These are phyloP conservation scores for Cotesia typhae DNA, from an alignment of 1,140 invertebrate species.

Conservation along the genomic window DNA sequence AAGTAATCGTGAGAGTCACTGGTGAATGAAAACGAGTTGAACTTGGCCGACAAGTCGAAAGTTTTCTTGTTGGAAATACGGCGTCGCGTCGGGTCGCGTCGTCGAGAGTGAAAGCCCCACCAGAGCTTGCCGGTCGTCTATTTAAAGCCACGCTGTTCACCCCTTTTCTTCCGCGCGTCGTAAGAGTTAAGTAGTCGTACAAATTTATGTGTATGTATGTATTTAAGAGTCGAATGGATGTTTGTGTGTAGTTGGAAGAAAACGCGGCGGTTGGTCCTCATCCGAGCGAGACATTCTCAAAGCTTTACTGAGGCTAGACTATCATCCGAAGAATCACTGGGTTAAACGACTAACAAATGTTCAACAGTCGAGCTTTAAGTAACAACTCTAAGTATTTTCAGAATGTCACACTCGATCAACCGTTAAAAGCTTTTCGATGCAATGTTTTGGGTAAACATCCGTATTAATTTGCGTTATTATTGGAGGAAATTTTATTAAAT, in stretches of 20 bases:
- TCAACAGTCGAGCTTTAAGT: not conserved
- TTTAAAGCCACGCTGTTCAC: constrained; percentile 3
- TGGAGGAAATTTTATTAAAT: no score
- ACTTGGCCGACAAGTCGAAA: constrained; percentile 28
- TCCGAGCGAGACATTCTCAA: not conserved
- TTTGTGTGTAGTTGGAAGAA: not conserved
- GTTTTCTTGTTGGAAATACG: constrained; percentile 29
- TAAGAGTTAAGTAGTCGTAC: not conserved
- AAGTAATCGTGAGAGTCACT: not conserved
- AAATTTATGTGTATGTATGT: not conserved
- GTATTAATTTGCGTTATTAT: no score
- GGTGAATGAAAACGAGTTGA: constrained; percentile 16
- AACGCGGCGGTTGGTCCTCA: constrained; percentile 1
- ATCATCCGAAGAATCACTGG: constrained; percentile 20
- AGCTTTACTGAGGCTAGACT: no score
- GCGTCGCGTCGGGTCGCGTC: constrained; percentile 6
- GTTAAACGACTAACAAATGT: constrained; percentile 27
- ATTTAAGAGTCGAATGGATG: not conserved
- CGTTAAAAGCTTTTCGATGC: constrained; percentile 16
- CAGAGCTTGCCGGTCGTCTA: constrained; percentile 7
- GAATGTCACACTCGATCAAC: not conserved
- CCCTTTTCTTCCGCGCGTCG: constrained; percentile 9
- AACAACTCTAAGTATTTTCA: not conserved
- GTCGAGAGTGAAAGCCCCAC: constrained; percentile 32
- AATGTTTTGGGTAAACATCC: not conserved